Conservation (phyloP, 2,113 vertebrate species). For the Mobula birostris region DNA sequence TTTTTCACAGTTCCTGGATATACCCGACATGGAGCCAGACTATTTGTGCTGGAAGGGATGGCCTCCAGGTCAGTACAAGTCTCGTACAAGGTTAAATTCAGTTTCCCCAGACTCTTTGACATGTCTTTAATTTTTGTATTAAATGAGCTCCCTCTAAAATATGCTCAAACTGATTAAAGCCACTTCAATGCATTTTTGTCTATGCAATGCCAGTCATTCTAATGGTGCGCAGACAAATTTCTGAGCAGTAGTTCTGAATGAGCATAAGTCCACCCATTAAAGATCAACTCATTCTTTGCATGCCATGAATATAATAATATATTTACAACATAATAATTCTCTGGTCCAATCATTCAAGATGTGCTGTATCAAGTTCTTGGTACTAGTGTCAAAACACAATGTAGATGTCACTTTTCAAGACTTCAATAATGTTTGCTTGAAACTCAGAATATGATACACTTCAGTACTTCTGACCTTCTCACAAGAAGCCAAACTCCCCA, state of each 20-base stretch:
- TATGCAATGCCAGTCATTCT: too few species aligned
- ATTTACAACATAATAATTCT: neutral
- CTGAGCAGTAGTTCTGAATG: neutral
- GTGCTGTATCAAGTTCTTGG: neutral
- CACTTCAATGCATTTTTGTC: too few species aligned
- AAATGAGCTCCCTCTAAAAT: too few species aligned
- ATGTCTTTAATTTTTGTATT: too few species aligned
- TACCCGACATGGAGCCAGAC: too few species aligned
- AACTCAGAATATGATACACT: constrained; percentile 22
- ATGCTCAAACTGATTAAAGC: too few species aligned
- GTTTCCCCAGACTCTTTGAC: too few species aligned
- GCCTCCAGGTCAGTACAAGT: too few species aligned
- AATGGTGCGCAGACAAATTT: neutral
- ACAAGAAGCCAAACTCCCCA: constrained; percentile 24
- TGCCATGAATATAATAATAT: constrained; percentile 7
- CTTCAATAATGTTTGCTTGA: constrained; percentile 11
- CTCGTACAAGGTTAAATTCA: too few species aligned
- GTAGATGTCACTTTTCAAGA: constrained; percentile 5
- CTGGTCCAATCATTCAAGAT: neutral
- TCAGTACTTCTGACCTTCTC: neutral
- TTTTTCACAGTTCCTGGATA: too few species aligned
- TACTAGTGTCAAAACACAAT: neutral
- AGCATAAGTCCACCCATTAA: neutral
- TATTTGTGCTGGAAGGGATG: too few species aligned
- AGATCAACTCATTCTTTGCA: neutral